A percentile compares a stretch with the other conserved stretches of the same genome.
These are phyloP conservation scores for Chamaea fasciata DNA, from an alignment of 2,113 vertebrate genomes.

Conservation along the genomic window DNA sequence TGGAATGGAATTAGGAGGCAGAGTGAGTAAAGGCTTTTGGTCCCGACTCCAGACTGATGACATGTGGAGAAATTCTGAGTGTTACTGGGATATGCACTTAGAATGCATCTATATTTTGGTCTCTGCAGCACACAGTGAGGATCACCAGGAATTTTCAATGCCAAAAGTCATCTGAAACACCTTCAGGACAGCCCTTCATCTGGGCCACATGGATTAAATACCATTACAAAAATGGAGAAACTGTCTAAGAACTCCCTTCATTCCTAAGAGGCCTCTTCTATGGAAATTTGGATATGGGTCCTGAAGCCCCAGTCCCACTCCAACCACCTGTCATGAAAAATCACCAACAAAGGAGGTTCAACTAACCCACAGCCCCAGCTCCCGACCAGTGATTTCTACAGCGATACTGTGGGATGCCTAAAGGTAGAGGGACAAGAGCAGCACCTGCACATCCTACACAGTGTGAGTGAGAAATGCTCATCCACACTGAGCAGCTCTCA, in stretches of 20 bases:
- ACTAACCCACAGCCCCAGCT: background rate
- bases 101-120: background rate
- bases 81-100: background rate
- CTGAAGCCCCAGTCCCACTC: background rate
- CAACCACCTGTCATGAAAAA: background rate
- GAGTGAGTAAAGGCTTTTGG: background rate
- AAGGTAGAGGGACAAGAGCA: background rate
- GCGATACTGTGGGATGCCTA: background rate
- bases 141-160: conserved; percentile 29
- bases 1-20: background rate
- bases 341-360: background rate
- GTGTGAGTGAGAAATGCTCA: background rate
- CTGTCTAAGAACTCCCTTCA: background rate
- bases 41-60: background rate
- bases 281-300: background rate
- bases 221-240: background rate
- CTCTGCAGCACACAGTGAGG: background rate
- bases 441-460: background rate
- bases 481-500: background rate
- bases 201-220: background rate
- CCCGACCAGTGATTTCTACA: background rate
- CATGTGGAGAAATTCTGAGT: background rate
- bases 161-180: background rate
- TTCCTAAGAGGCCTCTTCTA: background rate
- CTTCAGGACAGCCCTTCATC: background rate